These are phyloP conservation scores for Ooceraea biroi DNA, from an alignment of 1,140 invertebrate species.

Conservation along the genomic window DNA sequence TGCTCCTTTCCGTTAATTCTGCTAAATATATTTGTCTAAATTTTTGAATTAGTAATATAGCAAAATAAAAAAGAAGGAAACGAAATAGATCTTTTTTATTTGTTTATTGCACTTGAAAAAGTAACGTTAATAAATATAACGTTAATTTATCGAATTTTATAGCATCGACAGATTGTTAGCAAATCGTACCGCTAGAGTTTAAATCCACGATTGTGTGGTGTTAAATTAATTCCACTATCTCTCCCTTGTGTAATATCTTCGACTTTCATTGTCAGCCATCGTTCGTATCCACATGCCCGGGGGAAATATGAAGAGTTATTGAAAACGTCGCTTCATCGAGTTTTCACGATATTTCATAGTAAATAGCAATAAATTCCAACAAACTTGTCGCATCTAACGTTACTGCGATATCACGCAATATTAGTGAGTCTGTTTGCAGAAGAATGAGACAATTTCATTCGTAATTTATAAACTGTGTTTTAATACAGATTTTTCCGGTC, in stretches of 20 bases:
- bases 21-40: neutral
- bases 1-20: conserved; percentile 4
- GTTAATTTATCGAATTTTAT: neutral
- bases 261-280: conserved; percentile 40
- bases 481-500: neutral
- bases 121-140: too few species aligned
- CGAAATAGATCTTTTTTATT: neutral
- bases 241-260: conserved; percentile 45
- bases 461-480: neutral
- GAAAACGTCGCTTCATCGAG: conserved; percentile 48
- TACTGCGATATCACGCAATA: conserved; percentile 4
- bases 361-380: neutral
- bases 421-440: neutral
- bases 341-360: conserved; percentile 22
- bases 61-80: neutral
- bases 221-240: conserved; percentile 41
- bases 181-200: neutral
- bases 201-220: conserved; percentile 24
- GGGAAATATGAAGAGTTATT: conserved; percentile 55
- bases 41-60: neutral
- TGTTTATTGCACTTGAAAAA: neutral
- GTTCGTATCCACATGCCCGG: conserved; percentile 21
- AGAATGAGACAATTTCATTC: neutral
- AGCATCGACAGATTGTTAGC: conserved; percentile 1
- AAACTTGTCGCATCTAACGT: conserved; percentile 9